Conservation (phyloP, 2,888 invertebrate genomes). For the Trichogramma dendrolimi region DNA sequence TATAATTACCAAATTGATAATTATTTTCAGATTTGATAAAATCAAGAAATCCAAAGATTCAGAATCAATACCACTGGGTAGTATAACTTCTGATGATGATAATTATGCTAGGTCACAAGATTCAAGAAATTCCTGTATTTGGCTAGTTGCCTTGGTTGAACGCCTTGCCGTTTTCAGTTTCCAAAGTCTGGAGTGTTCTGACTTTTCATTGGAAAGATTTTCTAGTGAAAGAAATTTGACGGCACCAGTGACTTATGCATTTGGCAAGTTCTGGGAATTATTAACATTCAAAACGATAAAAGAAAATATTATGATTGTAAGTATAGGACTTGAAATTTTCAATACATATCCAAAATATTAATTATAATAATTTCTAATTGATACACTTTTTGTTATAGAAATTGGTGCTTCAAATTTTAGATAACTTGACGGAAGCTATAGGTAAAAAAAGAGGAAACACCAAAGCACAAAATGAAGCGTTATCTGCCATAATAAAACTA, state of each 20-base stretch:
- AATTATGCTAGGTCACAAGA: conserved; percentile 73
- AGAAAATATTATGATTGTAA: conserved; percentile 85
- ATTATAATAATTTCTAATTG: background rate
- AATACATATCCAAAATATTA: conserved; percentile 1
- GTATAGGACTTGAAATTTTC: conserved; percentile 41
- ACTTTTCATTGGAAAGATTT: conserved; percentile 78
- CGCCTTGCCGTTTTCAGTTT: conserved; percentile 58
- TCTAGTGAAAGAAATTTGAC: conserved; percentile 69
- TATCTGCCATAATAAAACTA: conserved; percentile 89
- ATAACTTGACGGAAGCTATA: conserved; percentile 91
- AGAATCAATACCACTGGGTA: conserved; percentile 64
- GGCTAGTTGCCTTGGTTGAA: conserved; percentile 80
- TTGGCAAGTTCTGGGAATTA: conserved; percentile 88
- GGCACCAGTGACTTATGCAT: conserved; percentile 74
- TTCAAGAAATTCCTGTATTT: conserved; percentile 82
- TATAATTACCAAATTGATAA: conserved; percentile 3
- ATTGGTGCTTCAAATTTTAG: conserved; percentile 83
- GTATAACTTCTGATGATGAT: conserved; percentile 66
- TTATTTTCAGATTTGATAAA: conserved; percentile 71
- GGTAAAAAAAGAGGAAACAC: conserved; percentile 92
- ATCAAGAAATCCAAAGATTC: conserved; percentile 76
- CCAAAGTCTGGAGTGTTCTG: conserved; percentile 85
- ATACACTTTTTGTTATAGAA: conserved; percentile 58
- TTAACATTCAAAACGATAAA: conserved; percentile 85
- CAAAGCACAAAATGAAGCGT: conserved; percentile 93